Conservation (phyloP, 2,888 invertebrate genomes). For the Drosophila engyochracea region DNA sequence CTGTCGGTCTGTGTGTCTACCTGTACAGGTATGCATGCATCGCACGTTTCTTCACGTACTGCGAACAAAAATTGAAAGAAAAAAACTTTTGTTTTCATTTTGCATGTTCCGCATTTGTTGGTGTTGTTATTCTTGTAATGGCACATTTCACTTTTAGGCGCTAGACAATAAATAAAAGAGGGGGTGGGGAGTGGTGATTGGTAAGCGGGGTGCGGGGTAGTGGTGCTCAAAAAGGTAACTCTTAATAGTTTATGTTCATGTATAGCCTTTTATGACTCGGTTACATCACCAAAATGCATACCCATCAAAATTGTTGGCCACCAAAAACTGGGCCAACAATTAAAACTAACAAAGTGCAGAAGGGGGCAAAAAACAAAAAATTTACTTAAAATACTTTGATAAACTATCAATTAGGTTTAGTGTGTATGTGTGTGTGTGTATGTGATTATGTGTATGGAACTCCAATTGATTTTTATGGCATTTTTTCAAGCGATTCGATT, state of each 20-base stretch:
- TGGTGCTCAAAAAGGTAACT: constrained; percentile 8
- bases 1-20: background rate
- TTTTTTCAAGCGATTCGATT: constrained; percentile 30
- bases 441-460: background rate
- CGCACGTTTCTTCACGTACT: constrained; percentile 65
- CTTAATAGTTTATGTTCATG: constrained; percentile 26
- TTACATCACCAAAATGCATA: constrained; percentile 48
- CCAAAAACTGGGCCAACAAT: constrained; percentile 49
- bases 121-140: constrained; percentile 34
- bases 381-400: constrained; percentile 35
- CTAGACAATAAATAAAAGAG: constrained; percentile 8
- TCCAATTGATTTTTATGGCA: constrained; percentile 36
- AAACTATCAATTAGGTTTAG: constrained; percentile 57
- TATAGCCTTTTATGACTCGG: constrained; percentile 44
- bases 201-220: too few species aligned
- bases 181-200: background rate
- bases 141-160: constrained; percentile 71
- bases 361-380: background rate
- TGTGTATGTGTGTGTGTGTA: background rate
- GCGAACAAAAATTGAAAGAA: background rate
- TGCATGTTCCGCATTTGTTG: constrained; percentile 35
- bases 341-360: background rate
- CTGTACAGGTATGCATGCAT: constrained; percentile 52
- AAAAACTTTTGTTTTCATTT: constrained; percentile 64
- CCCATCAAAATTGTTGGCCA: constrained; percentile 15